A percentile compares a stretch with the other conserved stretches of the same genome.
These are phyloP conservation scores for Sarcophaga rosellei DNA, from an alignment of 2,888 invertebrate genomes.

Conservation along the genomic window DNA sequence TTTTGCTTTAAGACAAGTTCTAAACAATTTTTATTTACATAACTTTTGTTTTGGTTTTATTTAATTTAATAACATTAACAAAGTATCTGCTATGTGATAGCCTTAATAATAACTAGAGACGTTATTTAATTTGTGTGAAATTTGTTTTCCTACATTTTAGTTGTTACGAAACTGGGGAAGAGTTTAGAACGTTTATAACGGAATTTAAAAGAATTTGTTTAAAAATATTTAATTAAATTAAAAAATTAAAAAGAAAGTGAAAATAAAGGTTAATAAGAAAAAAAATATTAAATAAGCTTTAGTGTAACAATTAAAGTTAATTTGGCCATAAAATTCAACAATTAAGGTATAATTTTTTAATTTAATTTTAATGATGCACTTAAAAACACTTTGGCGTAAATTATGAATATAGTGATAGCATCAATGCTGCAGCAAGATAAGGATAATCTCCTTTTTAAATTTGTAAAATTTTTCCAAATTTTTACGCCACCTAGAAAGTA, in stretches of 20 bases:
- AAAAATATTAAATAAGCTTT: background rate
- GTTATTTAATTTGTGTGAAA: slow-evolving; percentile 26
- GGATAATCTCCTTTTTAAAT: too few relatives aligned
- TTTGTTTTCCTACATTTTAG: slow-evolving; percentile 45
- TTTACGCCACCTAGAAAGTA: too few relatives aligned
- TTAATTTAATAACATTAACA: background rate
- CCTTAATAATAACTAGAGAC: slow-evolving; percentile 4
- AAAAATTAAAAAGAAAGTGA: background rate
- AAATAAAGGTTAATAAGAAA: background rate
- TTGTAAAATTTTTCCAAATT: too few relatives aligned
- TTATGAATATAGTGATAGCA: too few relatives aligned
- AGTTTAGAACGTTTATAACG: slow-evolving; percentile 50
- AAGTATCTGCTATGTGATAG: background rate
- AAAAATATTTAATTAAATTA: background rate
- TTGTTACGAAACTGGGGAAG: slow-evolving; percentile 51
- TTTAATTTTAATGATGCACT: too few relatives aligned
- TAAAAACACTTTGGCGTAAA: too few relatives aligned
- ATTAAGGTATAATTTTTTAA: too few relatives aligned
- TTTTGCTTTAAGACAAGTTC: slow-evolving; percentile 44
- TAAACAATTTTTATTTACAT: slow-evolving; percentile 23
- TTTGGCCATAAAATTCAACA: too few relatives aligned
- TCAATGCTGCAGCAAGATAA: too few relatives aligned
- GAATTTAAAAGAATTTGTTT: background rate
- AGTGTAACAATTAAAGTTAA: too few relatives aligned
- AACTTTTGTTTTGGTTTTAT: background rate